phyloP scores from a whole-genome alignment of 2,888 invertebrate genomes.

The Catotricha subobsoleta region DNA sequence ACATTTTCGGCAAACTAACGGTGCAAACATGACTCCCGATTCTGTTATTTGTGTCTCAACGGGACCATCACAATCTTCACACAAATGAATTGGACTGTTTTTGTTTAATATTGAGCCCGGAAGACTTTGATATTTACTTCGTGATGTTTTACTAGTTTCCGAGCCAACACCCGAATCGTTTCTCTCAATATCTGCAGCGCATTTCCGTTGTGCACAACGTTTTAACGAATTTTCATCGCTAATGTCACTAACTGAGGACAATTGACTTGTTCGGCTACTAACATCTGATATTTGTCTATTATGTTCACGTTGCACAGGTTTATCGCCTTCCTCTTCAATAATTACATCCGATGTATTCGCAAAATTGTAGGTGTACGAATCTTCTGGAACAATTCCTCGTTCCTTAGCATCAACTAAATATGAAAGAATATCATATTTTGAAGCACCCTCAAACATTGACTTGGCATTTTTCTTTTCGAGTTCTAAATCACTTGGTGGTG shows the following conservation, averaged over 20 bases:
- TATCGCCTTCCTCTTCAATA: slow-evolving; percentile 37
- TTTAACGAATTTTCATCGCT: slow-evolving; percentile 57
- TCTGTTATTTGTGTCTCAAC: slow-evolving; percentile 60
- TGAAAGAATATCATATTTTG: slow-evolving; percentile 76
- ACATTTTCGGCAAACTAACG: slow-evolving; percentile 74
- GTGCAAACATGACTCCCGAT: slow-evolving; percentile 49
- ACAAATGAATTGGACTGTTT: slow-evolving; percentile 43
- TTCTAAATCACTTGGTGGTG: slow-evolving; percentile 52
- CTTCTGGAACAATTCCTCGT: slow-evolving; percentile 50
- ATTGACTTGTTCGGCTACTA: slow-evolving; percentile 53
- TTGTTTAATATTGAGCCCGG: slow-evolving; percentile 33
- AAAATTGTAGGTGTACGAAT: slow-evolving; percentile 47
- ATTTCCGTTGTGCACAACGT: slow-evolving; percentile 32
- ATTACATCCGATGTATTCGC: slow-evolving; percentile 29
- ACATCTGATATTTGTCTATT: slow-evolving; percentile 32
- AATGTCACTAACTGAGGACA: slow-evolving; percentile 68
- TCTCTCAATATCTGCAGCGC: slow-evolving; percentile 63
- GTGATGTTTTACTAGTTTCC: slow-evolving; percentile 73
- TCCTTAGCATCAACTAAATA: slow-evolving; percentile 77
- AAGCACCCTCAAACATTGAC: slow-evolving; percentile 63
- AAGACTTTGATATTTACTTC: slow-evolving; percentile 47
- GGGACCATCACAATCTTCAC: slow-evolving; percentile 68
- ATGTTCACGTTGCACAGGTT: slow-evolving; percentile 35
- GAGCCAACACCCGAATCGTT: slow-evolving; percentile 88
- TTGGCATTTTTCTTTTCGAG: slow-evolving; percentile 47